Base-by-base conservation (phyloP, 30 jellyfish, hydroid and myxozoan genomes). In the Aurelia sp. region DNA sequence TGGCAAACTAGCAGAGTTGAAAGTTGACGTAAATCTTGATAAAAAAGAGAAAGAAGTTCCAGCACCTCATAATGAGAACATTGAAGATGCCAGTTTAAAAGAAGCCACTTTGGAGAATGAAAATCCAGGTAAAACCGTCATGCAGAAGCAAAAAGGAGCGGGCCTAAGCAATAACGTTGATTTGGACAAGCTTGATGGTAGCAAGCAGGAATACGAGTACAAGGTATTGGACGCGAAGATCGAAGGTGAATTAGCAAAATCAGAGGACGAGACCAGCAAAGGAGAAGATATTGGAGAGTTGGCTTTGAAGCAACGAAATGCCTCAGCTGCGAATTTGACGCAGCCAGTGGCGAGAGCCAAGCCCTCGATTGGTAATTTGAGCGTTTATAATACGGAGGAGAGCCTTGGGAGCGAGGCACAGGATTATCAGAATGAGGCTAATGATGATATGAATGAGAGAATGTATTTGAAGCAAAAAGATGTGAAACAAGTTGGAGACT, bases 101-200 rank as follows among this genome's bases (percentile, higher is more conserved):
- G 58, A 30, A 1, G 66, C 64, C 8, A 85, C 22, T 1, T 6
- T 63, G 4, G 71, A 73, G 48, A 66, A 74, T 3, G 88, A 85
- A 41, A 74, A 85, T 73, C 94, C 94, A 62, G 88, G 88, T 4
- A 73, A 85, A 30, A 72, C 94, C 3, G 88, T 85, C 35, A 78
- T 63, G 35, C 88, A 85, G 51, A 62, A 62, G 40, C 88, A 73
- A 57, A 61, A 61, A 67, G 40, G 40, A 16, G 79, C 18, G 1
- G 89, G 95, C 30, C 68, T 75, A 41, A 76, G 61, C 11, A 61
- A 17, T 13, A 75, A 86, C 21, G 40, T 86, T 2, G 48, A 86
- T 80, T 20, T 86, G 78, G 95, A 86, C 50, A 35, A 27, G 20
- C 50, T 86, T 33, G 95, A 86, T 52, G 89, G 89, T 30, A 47